A percentile compares a stretch with the other conserved stretches of the same genome.
These are phyloP conservation scores for Arrhopalites spinosus DNA, from an alignment of 2,888 invertebrate genomes.

Conservation along the genomic window DNA sequence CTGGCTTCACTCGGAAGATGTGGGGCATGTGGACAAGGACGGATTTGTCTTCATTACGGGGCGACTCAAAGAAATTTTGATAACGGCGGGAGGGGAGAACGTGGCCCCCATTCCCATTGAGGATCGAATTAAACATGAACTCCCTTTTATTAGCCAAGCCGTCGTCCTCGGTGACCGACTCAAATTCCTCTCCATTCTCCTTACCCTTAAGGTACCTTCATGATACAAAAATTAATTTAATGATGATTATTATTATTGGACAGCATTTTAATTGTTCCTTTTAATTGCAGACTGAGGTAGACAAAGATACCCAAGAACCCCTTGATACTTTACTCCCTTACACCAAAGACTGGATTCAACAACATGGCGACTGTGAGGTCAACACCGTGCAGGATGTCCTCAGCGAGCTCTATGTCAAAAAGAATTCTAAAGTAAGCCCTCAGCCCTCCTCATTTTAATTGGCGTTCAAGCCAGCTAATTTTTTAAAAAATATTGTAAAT, in stretches of 20 bases:
- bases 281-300: constrained; percentile 69
- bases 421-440: constrained; percentile 58
- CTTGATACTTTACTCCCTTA: constrained; percentile 70
- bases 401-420: constrained; percentile 65
- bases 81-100: constrained; percentile 94
- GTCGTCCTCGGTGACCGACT: constrained; percentile 84
- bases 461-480: neutral
- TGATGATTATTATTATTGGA: neutral
- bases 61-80: constrained; percentile 73
- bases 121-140: constrained; percentile 74
- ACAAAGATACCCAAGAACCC: constrained; percentile 73
- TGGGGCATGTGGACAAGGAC: constrained; percentile 77
- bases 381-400: constrained; percentile 75
- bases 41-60: constrained; percentile 79
- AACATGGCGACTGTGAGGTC: constrained; percentile 69
- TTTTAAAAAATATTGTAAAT: neutral
- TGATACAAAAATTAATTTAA: neutral
- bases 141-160: constrained; percentile 79
- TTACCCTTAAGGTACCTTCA: constrained; percentile 77
- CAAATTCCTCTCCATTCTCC: constrained; percentile 82
- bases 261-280: neutral
- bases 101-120: constrained; percentile 76
- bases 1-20: constrained; percentile 87
- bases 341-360: constrained; percentile 71
- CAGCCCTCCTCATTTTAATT: too few species aligned